Base-by-base conservation (phyloP, 2,888 invertebrate species). In the Emmelina monodactyla region DNA sequence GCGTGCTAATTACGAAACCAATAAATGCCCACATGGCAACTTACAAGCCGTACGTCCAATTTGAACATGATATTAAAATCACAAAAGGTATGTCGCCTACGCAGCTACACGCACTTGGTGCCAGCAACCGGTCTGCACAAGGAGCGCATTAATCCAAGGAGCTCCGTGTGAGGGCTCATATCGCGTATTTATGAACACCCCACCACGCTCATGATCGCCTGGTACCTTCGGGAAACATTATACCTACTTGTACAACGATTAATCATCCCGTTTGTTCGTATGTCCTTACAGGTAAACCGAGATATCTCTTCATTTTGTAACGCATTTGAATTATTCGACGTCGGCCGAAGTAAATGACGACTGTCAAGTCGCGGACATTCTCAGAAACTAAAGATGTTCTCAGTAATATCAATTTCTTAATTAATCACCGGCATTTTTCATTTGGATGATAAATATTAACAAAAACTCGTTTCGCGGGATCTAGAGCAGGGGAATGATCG, bases 81-180 rank as follows among this genome's bases (percentile, higher is more conserved):
- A 25, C 25, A 25, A 25, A 25, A 25, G 25, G 29, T 9, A n/a
- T 7, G 12, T 53, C 67, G 53, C 70, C 71, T 59, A 70, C 73
- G 62, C 65, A 55, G 51, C 55, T 54, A 54, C 2, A 22, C 11
- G 29, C 19, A 19, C 19, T 19, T 19, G 5, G n/a, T n/a, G n/a
- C n/a, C n/a, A 29, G 28, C 15, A 33, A 33, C 33, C 52, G 55
- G 53, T 52, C 53, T 51, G 55, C 49, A 43, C 48, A 42, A 58
- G 60, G 60, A 50, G 51, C 55, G 55, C 63, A 69, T 69, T 67
- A 68, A 71, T 69, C 67, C 60, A 57, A 58, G 57, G 53, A 51
- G 49, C 75, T 57, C 62, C 53, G 73, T 73, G 75, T 73, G 76
- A 66, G 76, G 76, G 63, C 73, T 60, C 68, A 65, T 67, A 63